Evolutionary conservation across 2,797 vertebrate species (phyloP), one percentile per base, ranked within the genome.

Genomic region (Lithobates sylvaticus): DNA sequence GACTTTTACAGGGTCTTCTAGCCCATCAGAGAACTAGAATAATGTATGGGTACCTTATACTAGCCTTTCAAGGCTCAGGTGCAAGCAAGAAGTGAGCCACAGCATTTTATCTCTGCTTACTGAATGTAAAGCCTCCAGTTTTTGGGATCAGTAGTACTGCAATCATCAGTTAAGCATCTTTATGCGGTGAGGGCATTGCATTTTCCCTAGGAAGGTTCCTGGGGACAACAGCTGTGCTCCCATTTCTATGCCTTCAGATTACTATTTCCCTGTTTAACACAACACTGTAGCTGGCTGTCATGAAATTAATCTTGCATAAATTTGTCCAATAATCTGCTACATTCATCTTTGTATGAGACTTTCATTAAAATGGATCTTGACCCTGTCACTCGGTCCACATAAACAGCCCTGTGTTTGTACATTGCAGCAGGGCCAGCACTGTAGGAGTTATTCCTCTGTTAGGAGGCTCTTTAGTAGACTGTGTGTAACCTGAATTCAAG

Each of bases 401-500:
- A 75, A 23, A 50, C 44, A 50, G 29, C 6, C 58, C 8, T 16
- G 64, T 26, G 65, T 84, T 84, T 47, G 29, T 58, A 5, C n/a
- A 78, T 12, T 29, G 65, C 50, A 84, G n/a, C 54, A 64, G 68
- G 26, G 29, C 34, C 50, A 64, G 69, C 36, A 42, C 50, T 61
- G 7, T 61, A 73, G 16, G 69, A 72, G 36, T 72, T 34, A 42
- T 12, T 18, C 75, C 29, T 74, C 16, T 67, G 26, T 67, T 27
- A 84, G 23, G 16, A n/a, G 50, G 10, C 68, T 42, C 16, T 71
- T 36, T 26, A 64, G 12, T 80, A 32, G 39, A 23, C 27, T 54
- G 69, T 72, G 69, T 65, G 61, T 27, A 65, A 70, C 69, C 54
- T 79, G 54, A 72, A 61, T 13, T 10, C 36, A 44, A 32, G 71